Conservation (phyloP, 2,113 vertebrate species). For the Hystrix brachyura region DNA sequence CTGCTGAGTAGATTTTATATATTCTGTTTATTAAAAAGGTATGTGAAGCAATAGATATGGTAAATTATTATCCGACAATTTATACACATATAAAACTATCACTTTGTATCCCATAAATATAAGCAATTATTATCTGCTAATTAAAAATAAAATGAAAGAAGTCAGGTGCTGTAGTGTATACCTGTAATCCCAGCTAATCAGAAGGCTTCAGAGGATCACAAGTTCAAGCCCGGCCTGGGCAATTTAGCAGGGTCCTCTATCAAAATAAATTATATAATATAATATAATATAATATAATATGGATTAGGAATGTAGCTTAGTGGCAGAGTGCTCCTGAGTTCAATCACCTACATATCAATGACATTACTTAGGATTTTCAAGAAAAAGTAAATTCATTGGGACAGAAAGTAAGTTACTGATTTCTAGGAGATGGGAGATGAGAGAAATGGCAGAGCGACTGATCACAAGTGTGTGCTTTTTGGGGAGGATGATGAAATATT, state of each 20-base stretch:
- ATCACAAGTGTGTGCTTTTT: accelerated
- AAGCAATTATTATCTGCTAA: neutral
- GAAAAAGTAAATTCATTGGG: neutral
- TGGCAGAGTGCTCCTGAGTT: neutral
- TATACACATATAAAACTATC: neutral
- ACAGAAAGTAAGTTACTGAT: neutral
- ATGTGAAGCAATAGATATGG: neutral
- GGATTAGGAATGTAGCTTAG: neutral
- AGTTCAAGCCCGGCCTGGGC: neutral
- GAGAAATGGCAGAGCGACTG: neutral
- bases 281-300: neutral
- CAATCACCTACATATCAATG: neutral
- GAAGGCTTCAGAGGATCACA: neutral
- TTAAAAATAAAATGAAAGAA: neutral
- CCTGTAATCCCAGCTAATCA: neutral
- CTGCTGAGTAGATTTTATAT: neutral
- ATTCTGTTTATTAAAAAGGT: neutral
- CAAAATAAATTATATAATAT: neutral
- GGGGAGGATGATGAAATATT: neutral
- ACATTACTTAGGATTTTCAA: neutral
- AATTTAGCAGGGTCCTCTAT: neutral
- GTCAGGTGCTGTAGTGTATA: neutral
- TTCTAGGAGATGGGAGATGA: neutral
- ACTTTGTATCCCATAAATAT: neutral
- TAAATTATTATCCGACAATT: too few relatives aligned